A percentile compares a stretch with the other conserved stretches of the same genome.
Evolutionary conservation across 2,113 vertebrate species (phyloP).

Genomic region (Brachionichthys hirsutus): DNA sequence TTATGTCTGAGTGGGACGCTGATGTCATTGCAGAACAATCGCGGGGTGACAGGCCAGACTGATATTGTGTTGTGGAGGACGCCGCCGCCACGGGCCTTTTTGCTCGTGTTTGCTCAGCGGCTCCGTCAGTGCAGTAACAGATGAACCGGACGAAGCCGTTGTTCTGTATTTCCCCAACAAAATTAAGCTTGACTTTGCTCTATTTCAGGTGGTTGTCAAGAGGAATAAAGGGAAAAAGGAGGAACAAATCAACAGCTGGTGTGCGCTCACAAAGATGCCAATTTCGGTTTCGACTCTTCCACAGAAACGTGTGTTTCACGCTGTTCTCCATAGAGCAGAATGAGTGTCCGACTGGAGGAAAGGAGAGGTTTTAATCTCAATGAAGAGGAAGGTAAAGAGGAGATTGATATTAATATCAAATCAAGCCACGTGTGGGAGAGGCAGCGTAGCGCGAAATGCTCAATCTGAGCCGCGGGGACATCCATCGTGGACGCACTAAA

Average conservation of each 20-base stretch:
- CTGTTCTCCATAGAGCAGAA: conserved; percentile 46
- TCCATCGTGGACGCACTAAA: conserved; percentile 68
- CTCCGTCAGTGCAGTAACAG: conserved; percentile 3
- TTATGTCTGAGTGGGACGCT: conserved; percentile 59
- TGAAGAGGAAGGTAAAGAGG: conserved; percentile 67
- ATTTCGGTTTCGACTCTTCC: conserved; percentile 48
- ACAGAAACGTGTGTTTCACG: conserved; percentile 39
- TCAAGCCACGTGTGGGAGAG: conserved; percentile 67
- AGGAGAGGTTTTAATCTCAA: conserved; percentile 70
- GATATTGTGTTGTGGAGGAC: conserved; percentile 27
- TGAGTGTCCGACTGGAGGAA: conserved; percentile 51
- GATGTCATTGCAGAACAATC: conserved; percentile 66
- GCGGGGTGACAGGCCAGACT: conserved; percentile 36
- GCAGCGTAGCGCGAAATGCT: conserved; percentile 82
- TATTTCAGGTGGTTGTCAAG: no score
- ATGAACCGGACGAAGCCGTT: no score
- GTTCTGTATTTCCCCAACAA: no score
- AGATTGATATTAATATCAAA: conserved; percentile 83
- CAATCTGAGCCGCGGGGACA: conserved; percentile 72
- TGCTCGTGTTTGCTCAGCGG: conserved; percentile 15
- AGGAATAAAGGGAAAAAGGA: no score
- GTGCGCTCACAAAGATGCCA: conserved; percentile 25
- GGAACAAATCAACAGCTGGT: not conserved
- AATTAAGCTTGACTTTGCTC: no score
- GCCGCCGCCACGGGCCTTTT: conserved; percentile 29